Evolutionary conservation across 2,797 vertebrate species (phyloP), one percentile per base, ranked within the genome.

Genomic region (Cryptoblepharus egeriae): DNA sequence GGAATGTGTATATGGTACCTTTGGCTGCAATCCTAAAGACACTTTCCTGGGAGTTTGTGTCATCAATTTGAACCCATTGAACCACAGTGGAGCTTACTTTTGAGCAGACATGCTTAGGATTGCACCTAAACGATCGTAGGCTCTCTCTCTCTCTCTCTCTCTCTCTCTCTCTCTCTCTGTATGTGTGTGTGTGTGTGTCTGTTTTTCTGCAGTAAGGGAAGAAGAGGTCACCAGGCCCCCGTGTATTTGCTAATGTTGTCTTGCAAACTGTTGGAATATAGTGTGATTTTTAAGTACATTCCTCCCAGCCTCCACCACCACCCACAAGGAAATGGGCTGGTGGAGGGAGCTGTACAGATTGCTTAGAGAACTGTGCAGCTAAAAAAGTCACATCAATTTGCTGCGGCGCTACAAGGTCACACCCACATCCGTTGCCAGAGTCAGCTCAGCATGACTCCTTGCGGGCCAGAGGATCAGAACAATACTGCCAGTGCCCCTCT

Each of bases 221-320:
- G 86, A 85, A 90, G 90, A 87, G 90, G 90, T 85, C 91, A 92
- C 88, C 75, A 86, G 90, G 87, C 84, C 82, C 82, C 87, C 87
- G 81, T 70, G 42, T 77, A 61, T 90, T 89, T 92, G 91, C 92
- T 91, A 92, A 90, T 82, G 85, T 79, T 49, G 75, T 89, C 85
- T 88, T 86, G 76, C 90, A 87, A 87, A 89, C 88, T 92, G 89
- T 91, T 91, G 90, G 91, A 85, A 92, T 92, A 89, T 84, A 92
- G 90, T 91, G 88, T 81, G 85, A 89, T 89, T 92, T n/a, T 91
- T 86, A 86, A 89, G 63, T 88, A 89, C 90, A 85, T 87, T 93
- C 85, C 84, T 82, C 86, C 79, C 88, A 92, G 89, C 85, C 91
- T 88, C 83, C 92, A 88, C 89, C 87, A 85, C 92, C 91, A 90